A percentile compares a stretch with the other conserved stretches of the same genome.
Evolutionary conservation across 2,888 invertebrate species (phyloP).

Genomic region (Diplazon laetatorius): DNA sequence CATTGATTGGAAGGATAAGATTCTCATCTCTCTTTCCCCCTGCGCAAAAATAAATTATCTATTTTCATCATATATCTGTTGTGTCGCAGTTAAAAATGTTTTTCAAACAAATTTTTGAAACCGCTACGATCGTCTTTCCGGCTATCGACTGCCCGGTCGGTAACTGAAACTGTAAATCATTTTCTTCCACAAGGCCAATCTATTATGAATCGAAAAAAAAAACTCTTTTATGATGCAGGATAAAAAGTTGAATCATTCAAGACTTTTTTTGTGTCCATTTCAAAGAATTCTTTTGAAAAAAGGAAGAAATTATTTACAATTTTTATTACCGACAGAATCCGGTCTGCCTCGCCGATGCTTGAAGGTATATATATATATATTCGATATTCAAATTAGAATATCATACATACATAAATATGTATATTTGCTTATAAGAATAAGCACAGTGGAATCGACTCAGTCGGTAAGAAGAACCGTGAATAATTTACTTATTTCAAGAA

Average conservation of each 20-base stretch:
- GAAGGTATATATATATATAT: slow-evolving; percentile 7
- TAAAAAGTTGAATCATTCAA: background rate
- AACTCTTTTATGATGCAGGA: slow-evolving; percentile 19
- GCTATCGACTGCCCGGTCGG: too few relatives aligned
- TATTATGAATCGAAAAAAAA: slow-evolving; percentile 26
- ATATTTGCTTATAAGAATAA: too few relatives aligned
- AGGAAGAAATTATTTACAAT: background rate
- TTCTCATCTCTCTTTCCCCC: slow-evolving; percentile 98
- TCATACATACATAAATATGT: too few relatives aligned
- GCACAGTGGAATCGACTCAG: too few relatives aligned
- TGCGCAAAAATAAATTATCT: slow-evolving; percentile 81
- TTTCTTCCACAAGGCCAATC: too few relatives aligned
- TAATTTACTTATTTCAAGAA: too few relatives aligned
- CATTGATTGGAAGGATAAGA: slow-evolving; percentile 96
- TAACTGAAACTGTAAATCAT: too few relatives aligned
- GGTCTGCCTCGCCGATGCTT: too few relatives aligned
- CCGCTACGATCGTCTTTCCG: too few relatives aligned
- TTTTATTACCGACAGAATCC: background rate
- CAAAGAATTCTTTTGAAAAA: background rate
- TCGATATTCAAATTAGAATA: slow-evolving; percentile 57
- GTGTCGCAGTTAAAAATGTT: background rate
- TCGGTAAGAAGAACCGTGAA: too few relatives aligned
- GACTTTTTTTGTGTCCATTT: background rate
- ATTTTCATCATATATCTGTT: background rate
- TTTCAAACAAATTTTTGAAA: too few relatives aligned